These are phyloP conservation scores for Eledone cirrhosa DNA, from an alignment of 2,888 invertebrate genomes.

Conservation along the genomic window DNA sequence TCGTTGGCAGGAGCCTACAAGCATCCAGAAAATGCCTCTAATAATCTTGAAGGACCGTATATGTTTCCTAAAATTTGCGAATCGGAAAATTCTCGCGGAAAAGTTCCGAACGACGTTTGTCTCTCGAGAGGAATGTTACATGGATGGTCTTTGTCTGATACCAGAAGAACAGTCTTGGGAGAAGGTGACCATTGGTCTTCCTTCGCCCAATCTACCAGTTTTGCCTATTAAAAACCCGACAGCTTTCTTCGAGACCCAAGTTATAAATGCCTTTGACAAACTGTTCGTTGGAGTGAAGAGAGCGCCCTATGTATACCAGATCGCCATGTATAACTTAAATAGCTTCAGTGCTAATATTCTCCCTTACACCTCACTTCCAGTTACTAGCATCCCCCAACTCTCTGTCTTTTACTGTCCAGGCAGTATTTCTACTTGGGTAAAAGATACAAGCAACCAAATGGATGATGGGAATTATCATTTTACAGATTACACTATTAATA, in stretches of 20 bases:
- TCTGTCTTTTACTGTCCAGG: background rate
- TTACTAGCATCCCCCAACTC: background rate
- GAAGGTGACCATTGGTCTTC: slow-evolving; percentile 4
- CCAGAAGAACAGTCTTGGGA: background rate
- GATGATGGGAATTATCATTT: background rate
- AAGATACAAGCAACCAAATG: background rate
- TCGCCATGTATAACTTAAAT: background rate
- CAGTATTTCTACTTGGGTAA: background rate
- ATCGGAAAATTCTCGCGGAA: background rate
- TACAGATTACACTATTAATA: background rate
- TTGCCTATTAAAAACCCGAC: background rate
- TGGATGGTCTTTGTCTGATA: background rate
- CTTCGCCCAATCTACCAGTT: background rate
- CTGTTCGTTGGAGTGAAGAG: background rate
- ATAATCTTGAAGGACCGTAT: background rate
- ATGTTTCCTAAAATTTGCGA: background rate
- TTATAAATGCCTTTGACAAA: background rate
- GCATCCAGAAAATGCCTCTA: background rate
- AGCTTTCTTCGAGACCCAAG: background rate
- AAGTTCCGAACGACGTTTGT: slow-evolving; percentile 1
- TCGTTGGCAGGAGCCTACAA: background rate
- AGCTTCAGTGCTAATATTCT: background rate
- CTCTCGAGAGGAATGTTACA: background rate
- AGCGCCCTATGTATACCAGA: background rate
- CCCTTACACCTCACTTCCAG: background rate